Evolutionary conservation across 1,140 invertebrate species (phyloP).

Genomic region (Drosophila setifemur): DNA sequence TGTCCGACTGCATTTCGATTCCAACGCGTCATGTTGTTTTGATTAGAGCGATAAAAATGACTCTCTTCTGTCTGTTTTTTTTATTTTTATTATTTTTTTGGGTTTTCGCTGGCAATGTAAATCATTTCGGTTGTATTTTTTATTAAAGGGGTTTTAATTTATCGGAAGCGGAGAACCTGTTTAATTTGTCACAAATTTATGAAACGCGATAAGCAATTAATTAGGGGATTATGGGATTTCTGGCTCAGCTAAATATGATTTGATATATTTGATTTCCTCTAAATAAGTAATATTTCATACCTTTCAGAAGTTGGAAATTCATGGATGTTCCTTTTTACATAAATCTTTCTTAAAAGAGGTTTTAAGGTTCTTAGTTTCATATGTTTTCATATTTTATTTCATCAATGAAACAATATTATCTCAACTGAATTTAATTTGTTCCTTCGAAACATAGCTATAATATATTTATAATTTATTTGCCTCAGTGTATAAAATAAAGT

Average conservation of each 20-base stretch:
- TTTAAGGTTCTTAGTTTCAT: no score
- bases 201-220: slow-evolving; percentile 25
- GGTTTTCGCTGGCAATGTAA: slow-evolving; percentile 20
- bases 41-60: slow-evolving; percentile 59
- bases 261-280: not conserved
- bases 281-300: no score
- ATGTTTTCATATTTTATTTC: no score
- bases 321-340: no score
- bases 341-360: no score
- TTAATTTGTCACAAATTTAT: slow-evolving; percentile 42
- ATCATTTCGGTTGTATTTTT: slow-evolving; percentile 3
- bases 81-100: not conserved
- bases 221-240: slow-evolving; percentile 22
- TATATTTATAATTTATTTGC: no score
- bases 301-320: no score
- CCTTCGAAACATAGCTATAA: no score
- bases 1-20: slow-evolving; percentile 60
- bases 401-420: no score
- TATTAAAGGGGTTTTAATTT: slow-evolving; percentile 32
- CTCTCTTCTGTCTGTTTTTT: slow-evolving; percentile 24
- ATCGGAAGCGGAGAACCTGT: slow-evolving; percentile 37
- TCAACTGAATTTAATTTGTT: no score
- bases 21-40: slow-evolving; percentile 65
- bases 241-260: not conserved
- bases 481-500: not conserved